Percentiles rank a stretch among this genome's conserved stretches.
Evolutionary conservation across 2,113 vertebrate genomes (phyloP).

Genomic region (Synodontis membranacea): DNA sequence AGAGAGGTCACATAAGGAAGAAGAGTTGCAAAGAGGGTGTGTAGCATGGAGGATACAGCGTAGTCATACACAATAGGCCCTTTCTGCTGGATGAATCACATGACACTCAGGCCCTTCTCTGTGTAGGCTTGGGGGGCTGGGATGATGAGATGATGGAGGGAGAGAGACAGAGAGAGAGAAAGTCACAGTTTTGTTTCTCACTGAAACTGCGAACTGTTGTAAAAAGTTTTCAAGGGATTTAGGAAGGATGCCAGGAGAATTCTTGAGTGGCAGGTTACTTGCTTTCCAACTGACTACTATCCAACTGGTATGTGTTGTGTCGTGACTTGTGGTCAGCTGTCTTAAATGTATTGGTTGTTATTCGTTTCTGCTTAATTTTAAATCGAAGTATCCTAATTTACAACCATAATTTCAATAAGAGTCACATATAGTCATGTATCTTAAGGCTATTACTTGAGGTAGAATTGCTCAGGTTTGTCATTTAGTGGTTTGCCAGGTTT

Average conservation of each 20-base stretch:
- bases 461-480: not conserved
- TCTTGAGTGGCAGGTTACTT: not conserved
- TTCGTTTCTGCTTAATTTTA: not conserved
- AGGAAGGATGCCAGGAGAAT: not conserved
- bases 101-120: slow-evolving; percentile 22
- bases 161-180: not conserved
- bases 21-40: slow-evolving; percentile 18
- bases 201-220: not conserved
- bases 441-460: not conserved
- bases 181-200: not conserved
- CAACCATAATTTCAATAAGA: not conserved
- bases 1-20: slow-evolving; percentile 25
- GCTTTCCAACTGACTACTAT: not conserved
- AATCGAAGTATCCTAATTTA: not conserved
- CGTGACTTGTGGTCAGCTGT: not conserved
- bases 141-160: slow-evolving; percentile 17
- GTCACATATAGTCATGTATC: not conserved
- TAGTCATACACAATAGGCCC: slow-evolving; percentile 34
- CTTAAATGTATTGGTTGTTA: not conserved
- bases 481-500: not conserved
- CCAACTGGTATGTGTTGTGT: slow-evolving; percentile 16
- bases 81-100: slow-evolving; percentile 45
- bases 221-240: slow-evolving; percentile 7
- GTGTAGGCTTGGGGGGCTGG: not conserved
- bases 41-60: not conserved